Evolutionary conservation across 2,888 invertebrate species (phyloP).

Genomic region (Diplolepis rosae): DNA sequence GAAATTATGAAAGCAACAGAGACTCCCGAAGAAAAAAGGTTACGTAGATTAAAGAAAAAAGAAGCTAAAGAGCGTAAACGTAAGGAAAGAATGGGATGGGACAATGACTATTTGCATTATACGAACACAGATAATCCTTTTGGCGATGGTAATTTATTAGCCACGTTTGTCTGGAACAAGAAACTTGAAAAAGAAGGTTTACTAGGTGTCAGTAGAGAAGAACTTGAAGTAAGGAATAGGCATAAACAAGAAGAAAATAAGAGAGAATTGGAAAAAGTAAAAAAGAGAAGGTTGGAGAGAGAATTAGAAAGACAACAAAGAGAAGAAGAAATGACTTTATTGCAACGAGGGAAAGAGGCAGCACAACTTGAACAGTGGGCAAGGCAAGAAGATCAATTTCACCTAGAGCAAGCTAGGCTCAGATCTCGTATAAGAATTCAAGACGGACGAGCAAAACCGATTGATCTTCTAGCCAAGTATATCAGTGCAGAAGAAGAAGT

Average conservation of each 20-base stretch:
- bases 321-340: constrained; percentile 87
- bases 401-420: constrained; percentile 95
- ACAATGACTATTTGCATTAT: constrained; percentile 96
- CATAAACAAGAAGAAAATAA: constrained; percentile 94
- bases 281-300: constrained; percentile 90
- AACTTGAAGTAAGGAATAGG: constrained; percentile 87
- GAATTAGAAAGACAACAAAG: constrained; percentile 89
- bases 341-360: constrained; percentile 92
- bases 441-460: constrained; percentile 97
- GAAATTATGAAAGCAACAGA: constrained; percentile 90
- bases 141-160: constrained; percentile 95
- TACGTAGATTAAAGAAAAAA: constrained; percentile 90
- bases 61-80: constrained; percentile 91
- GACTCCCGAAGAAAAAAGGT: constrained; percentile 94
- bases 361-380: constrained; percentile 96
- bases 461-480: constrained; percentile 97
- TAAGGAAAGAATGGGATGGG: constrained; percentile 97
- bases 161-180: constrained; percentile 97
- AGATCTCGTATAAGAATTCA: constrained; percentile 96
- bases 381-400: constrained; percentile 97
- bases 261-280: constrained; percentile 93
- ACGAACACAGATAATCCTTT: constrained; percentile 99
- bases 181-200: constrained; percentile 96
- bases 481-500: constrained; percentile 92
- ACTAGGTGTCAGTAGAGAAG: constrained; percentile 83